Conservation (phyloP, 2,113 vertebrate genomes). For the Acrocephalus arundinaceus region DNA sequence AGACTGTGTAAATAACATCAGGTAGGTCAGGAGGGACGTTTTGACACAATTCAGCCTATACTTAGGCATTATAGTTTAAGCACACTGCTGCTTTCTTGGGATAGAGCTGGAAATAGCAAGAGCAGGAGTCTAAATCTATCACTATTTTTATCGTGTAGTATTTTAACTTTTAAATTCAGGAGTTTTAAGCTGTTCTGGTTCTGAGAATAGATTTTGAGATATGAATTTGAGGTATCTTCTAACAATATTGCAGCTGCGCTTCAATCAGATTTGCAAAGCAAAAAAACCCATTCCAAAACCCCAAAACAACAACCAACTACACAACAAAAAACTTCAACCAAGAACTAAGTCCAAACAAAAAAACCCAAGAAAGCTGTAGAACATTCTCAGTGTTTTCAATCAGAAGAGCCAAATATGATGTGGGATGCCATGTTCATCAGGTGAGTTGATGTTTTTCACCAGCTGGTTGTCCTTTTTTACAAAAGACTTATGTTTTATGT, state of each 20-base stretch:
- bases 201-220: not conserved
- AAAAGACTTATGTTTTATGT: not conserved
- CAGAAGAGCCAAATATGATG: not conserved
- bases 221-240: not conserved
- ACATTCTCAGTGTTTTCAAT: not conserved
- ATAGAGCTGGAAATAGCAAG: not conserved
- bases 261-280: not conserved
- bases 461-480: not conserved
- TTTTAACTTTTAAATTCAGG: not conserved
- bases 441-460: not conserved
- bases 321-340: not conserved
- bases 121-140: not conserved
- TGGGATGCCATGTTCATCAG: accelerated
- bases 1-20: constrained; percentile 99
- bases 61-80: not conserved
- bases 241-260: not conserved
- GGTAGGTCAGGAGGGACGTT: constrained; percentile 72
- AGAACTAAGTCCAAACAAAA: not conserved
- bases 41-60: not conserved
- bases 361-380: not conserved
- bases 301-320: not conserved
- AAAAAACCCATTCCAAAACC: not conserved
- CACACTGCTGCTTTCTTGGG: not conserved
- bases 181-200: not conserved
- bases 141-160: not conserved